Evolutionary conservation across 2,797 vertebrate genomes (phyloP).

Genomic region (Nyctibius grandis): DNA sequence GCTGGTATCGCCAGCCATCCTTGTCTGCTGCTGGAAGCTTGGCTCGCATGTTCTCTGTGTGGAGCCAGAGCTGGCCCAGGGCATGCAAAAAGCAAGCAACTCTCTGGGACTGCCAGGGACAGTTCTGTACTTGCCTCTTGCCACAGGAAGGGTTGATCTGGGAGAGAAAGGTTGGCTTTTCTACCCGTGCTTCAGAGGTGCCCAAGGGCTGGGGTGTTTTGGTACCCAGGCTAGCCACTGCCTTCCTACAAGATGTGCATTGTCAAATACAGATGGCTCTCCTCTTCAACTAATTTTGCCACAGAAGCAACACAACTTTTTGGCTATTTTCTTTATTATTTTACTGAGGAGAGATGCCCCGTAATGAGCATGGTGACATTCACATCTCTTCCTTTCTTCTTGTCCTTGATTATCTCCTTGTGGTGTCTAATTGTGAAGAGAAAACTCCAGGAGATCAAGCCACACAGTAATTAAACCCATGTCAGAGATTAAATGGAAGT

Average conservation of each 20-base stretch:
- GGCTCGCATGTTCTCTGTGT: accelerated
- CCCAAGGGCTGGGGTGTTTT: neutral
- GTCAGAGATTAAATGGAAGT: neutral
- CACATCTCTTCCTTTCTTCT: neutral
- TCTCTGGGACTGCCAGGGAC: neutral
- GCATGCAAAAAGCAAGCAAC: neutral
- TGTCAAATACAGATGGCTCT: neutral
- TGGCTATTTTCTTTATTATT: neutral
- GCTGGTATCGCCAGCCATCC: neutral
- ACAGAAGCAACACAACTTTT: neutral
- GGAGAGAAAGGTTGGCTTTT: neutral
- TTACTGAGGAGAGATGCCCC: neutral
- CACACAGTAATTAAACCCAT: neutral
- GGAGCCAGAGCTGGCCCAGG: neutral
- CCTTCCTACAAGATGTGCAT: accelerated
- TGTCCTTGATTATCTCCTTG: neutral
- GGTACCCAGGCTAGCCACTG: neutral
- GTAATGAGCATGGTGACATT: neutral
- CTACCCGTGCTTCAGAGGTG: neutral
- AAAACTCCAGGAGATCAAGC: neutral
- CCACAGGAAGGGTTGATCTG: neutral
- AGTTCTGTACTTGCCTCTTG: neutral
- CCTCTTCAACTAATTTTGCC: neutral
- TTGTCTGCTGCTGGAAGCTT: neutral
- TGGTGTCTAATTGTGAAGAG: neutral